A percentile compares a stretch with the other conserved stretches of the same genome.
Evolutionary conservation across 2,113 vertebrate species (phyloP).

Genomic region (Rhombomys opimus): DNA sequence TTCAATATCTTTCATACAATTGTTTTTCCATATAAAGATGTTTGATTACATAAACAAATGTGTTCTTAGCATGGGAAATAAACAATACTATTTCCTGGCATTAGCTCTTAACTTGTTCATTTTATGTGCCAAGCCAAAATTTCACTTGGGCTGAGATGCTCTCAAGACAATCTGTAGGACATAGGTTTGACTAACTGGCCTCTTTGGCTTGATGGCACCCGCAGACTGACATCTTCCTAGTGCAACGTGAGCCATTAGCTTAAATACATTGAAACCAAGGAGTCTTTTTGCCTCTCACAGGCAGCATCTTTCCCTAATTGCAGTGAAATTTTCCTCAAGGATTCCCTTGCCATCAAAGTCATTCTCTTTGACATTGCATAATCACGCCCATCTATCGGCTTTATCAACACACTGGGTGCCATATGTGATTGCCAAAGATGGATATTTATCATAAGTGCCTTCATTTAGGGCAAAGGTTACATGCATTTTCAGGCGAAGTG

Average conservation of each 20-base stretch:
- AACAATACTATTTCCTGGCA: not conserved
- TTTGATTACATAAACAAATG: not conserved
- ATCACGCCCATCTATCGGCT: constrained; percentile 35
- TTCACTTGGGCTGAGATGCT: constrained; percentile 30
- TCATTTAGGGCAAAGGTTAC: constrained; percentile 30
- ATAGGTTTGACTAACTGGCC: not conserved
- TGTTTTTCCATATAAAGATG: not conserved
- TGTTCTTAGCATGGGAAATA: not conserved
- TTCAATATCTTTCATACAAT: not conserved
- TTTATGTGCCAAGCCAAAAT: constrained; percentile 1
- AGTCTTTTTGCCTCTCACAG: not conserved
- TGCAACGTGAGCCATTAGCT: constrained; percentile 27
- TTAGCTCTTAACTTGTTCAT: constrained; percentile 31
- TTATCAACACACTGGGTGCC: constrained; percentile 35
- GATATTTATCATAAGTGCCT: not conserved
- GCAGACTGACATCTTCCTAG: not conserved
- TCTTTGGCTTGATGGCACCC: not conserved
- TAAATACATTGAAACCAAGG: not conserved
- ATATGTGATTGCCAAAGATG: not conserved
- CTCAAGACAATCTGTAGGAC: not conserved
- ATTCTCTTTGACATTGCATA: constrained; percentile 52
- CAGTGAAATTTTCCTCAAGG: constrained; percentile 40
- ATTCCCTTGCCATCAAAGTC: constrained; percentile 33
- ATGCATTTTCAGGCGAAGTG: not conserved
- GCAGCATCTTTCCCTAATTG: constrained; percentile 28